Evolutionary conservation across 2,797 vertebrate species (phyloP).

Genomic region (Rhadinocentrus ornatus): DNA sequence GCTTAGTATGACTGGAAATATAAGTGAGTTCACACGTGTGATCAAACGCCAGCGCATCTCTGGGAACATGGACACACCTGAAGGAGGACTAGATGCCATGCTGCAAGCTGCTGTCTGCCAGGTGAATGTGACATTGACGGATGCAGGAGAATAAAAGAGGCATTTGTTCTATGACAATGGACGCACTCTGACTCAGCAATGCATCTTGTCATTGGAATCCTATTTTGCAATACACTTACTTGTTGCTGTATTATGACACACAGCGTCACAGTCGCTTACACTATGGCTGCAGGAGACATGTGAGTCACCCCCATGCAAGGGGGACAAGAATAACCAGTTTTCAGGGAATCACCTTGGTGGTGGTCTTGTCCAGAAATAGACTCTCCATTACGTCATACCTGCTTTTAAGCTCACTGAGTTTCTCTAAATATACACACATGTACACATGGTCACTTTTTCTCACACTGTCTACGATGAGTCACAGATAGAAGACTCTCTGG

Average conservation of each 20-base stretch:
- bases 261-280: constrained; percentile 39
- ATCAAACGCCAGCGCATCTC: constrained; percentile 95
- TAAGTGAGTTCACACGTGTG: constrained; percentile 92
- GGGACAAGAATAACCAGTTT: constrained; percentile 55
- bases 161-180: constrained; percentile 42
- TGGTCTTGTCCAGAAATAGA: constrained; percentile 69
- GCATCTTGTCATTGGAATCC: constrained; percentile 51
- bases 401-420: constrained; percentile 51
- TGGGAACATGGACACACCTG: constrained; percentile 96
- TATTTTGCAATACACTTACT: constrained; percentile 49
- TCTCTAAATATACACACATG: constrained; percentile 62
- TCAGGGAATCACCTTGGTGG: constrained; percentile 58
- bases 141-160: constrained; percentile 20
- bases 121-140: constrained; percentile 76
- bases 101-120: constrained; percentile 96
- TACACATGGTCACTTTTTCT: constrained; percentile 38
- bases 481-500: constrained; percentile 49
- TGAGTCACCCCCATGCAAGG: constrained; percentile 60
- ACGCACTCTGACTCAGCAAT: constrained; percentile 61
- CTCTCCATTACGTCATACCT: constrained; percentile 71
- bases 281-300: constrained; percentile 51
- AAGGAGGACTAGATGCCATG: constrained; percentile 97
- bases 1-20: constrained; percentile 91
- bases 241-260: constrained; percentile 46
- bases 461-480: constrained; percentile 56